phyloP scores from a whole-genome alignment of 2,888 invertebrate genomes.

The Sarcophaga carnaria region DNA sequence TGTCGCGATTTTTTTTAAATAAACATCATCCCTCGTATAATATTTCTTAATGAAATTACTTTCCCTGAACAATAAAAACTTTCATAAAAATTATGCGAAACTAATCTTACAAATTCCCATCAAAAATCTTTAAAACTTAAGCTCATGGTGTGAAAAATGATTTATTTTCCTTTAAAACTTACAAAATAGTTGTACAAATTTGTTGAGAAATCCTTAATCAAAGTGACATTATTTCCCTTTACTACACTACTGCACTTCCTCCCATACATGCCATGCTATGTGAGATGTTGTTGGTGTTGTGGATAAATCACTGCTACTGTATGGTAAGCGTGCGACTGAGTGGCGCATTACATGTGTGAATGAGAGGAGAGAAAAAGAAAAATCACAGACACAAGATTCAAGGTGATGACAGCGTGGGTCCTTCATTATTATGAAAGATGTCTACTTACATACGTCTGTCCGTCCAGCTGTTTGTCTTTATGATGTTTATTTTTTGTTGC shows the following conservation, averaged over 20 bases:
- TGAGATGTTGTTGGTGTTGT: not conserved
- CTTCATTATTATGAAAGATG: constrained; percentile 45
- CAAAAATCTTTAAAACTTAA: constrained; percentile 1
- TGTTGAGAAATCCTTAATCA: constrained; percentile 53
- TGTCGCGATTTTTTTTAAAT: too few relatives aligned
- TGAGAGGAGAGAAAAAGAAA: not conserved
- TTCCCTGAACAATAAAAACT: not conserved
- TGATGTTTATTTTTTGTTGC: not conserved
- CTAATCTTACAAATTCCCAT: constrained; percentile 1
- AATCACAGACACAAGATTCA: constrained; percentile 37
- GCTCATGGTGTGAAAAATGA: constrained; percentile 15
- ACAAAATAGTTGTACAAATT: constrained; percentile 65
- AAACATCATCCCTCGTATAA: not conserved
- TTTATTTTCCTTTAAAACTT: constrained; percentile 39
- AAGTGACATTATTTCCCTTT: constrained; percentile 37
- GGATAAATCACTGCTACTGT: constrained; percentile 20
- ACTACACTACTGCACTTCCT: not conserved
- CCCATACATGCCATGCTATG: not conserved
- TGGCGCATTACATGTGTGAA: constrained; percentile 10
- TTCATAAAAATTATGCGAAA: not conserved
- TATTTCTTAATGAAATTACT: not conserved
- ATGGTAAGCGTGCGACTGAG: not conserved
- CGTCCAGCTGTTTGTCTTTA: not conserved
- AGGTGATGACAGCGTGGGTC: constrained; percentile 68
- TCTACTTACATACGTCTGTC: not conserved